A percentile compares a stretch with the other conserved stretches of the same genome.
These are phyloP conservation scores for Ctenopoma multispine DNA, from an alignment of 2,797 vertebrate species.

Conservation along the genomic window DNA sequence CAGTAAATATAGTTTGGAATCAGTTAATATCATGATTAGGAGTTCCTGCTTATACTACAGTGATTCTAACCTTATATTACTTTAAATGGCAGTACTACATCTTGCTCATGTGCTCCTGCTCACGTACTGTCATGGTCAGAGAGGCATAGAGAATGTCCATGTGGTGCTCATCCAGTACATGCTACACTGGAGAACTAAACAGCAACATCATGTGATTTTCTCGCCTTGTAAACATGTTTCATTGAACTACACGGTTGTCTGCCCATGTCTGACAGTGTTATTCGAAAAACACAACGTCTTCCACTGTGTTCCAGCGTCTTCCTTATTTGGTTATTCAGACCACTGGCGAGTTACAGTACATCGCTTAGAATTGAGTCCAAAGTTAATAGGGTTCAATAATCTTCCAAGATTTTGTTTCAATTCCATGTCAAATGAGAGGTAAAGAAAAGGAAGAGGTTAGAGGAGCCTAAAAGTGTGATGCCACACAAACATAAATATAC, in stretches of 20 bases:
- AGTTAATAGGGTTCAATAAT: slow-evolving; percentile 29
- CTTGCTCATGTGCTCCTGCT: not conserved
- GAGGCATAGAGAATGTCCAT: slow-evolving; percentile 55
- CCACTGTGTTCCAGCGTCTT: slow-evolving; percentile 16
- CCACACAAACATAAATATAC: no score
- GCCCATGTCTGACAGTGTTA: slow-evolving; percentile 12
- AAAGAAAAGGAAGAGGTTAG: not conserved
- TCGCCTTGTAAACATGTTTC: slow-evolving; percentile 41
- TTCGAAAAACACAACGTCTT: slow-evolving; percentile 40
- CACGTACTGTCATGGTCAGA: slow-evolving; percentile 57
- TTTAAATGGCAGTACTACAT: not conserved
- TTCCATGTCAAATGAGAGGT: slow-evolving; percentile 39
- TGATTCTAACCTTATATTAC: no score
- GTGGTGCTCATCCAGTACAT: slow-evolving; percentile 37
- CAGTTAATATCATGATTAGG: no score
- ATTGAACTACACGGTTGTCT: slow-evolving; percentile 10
- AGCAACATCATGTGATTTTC: slow-evolving; percentile 58
- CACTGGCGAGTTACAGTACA: not conserved
- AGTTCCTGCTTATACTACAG: no score
- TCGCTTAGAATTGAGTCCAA: slow-evolving; percentile 19
- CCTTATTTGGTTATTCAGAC: slow-evolving; percentile 54
- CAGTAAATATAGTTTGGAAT: no score
- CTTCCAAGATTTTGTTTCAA: slow-evolving; percentile 34
- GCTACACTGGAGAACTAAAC: slow-evolving; percentile 55
- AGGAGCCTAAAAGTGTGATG: no score